These are phyloP conservation scores for Drosophila eugracilis DNA, from an alignment of 1,140 invertebrate species.

Conservation along the genomic window DNA sequence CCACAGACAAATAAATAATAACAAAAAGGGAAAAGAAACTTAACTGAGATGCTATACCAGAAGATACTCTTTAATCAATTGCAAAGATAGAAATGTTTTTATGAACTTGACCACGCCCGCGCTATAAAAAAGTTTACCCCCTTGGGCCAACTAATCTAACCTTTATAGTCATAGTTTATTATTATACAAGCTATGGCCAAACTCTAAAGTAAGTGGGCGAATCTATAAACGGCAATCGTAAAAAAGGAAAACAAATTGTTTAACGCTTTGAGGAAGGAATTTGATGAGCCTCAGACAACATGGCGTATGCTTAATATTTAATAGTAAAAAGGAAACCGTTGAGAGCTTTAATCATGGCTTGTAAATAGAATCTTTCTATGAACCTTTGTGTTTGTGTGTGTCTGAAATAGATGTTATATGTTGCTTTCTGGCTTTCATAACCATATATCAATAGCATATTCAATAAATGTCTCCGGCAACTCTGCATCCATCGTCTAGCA, in stretches of 20 bases:
- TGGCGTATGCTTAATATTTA: slow-evolving; percentile 49
- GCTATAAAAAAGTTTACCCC: slow-evolving; percentile 27
- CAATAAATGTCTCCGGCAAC: slow-evolving; percentile 63
- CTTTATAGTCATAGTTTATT: slow-evolving; percentile 47
- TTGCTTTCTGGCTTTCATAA: slow-evolving; percentile 52
- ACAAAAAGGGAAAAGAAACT: neutral
- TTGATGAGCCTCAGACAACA: slow-evolving; percentile 22
- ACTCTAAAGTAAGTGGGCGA: slow-evolving; percentile 38
- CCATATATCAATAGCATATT: slow-evolving; percentile 76
- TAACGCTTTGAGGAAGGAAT: slow-evolving; percentile 45
- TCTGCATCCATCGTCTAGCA: slow-evolving; percentile 55
- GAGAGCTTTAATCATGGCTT: slow-evolving; percentile 17
- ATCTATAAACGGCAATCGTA: slow-evolving; percentile 42
- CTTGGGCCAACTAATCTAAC: slow-evolving; percentile 46
- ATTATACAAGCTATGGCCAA: slow-evolving; percentile 2
- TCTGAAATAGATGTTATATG: slow-evolving; percentile 29
- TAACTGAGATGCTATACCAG: neutral
- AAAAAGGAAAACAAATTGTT: slow-evolving; percentile 59
- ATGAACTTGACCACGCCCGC: slow-evolving; percentile 26
- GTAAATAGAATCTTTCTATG: no score
- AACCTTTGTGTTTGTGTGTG: no score
- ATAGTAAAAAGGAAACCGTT: slow-evolving; percentile 3
- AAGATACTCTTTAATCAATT: neutral
- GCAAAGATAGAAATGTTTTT: slow-evolving; percentile 18
- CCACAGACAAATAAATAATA: slow-evolving; percentile 48